phyloP scores from a whole-genome alignment of 2,888 invertebrate genomes.

The Yponomeuta malinellus region DNA sequence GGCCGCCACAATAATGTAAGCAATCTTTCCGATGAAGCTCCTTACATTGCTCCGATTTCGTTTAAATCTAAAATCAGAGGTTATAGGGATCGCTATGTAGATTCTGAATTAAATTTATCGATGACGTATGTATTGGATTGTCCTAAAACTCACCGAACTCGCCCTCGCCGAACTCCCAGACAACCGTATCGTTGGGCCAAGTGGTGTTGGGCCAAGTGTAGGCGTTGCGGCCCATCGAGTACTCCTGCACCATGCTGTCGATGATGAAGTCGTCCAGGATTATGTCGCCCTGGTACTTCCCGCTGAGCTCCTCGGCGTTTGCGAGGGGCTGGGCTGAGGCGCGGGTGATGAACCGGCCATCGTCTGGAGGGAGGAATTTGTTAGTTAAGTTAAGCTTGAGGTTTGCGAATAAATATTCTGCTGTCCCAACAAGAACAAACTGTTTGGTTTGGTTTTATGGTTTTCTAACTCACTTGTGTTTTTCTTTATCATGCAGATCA shows the following conservation, averaged over 20 bases:
- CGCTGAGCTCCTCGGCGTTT: conserved; percentile 56
- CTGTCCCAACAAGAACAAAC: no score
- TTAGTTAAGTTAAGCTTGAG: background rate
- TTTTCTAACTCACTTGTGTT: no score
- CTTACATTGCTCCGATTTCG: no score
- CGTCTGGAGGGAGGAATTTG: conserved; percentile 24
- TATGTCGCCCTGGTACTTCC: conserved; percentile 60
- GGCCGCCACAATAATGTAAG: no score
- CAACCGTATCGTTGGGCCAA: conserved; percentile 58
- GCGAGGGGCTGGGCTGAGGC: conserved; percentile 29
- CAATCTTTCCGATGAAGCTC: no score
- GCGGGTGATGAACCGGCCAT: conserved; percentile 31
- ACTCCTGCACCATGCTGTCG: conserved; percentile 46
- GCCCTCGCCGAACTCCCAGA: conserved; percentile 50
- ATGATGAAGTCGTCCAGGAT: conserved; percentile 55
- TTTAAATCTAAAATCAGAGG: no score
- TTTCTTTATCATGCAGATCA: no score
- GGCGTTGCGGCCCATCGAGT: conserved; percentile 50
- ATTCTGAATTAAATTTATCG: no score
- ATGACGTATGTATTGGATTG: no score
- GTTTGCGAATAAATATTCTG: no score
- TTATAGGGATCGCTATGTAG: no score
- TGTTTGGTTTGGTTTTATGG: no score
- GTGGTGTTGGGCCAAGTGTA: conserved; percentile 50
- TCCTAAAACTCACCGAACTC: conserved; percentile 48